Conservation (phyloP, 2,888 invertebrate genomes). For the Leucozona laternaria region DNA sequence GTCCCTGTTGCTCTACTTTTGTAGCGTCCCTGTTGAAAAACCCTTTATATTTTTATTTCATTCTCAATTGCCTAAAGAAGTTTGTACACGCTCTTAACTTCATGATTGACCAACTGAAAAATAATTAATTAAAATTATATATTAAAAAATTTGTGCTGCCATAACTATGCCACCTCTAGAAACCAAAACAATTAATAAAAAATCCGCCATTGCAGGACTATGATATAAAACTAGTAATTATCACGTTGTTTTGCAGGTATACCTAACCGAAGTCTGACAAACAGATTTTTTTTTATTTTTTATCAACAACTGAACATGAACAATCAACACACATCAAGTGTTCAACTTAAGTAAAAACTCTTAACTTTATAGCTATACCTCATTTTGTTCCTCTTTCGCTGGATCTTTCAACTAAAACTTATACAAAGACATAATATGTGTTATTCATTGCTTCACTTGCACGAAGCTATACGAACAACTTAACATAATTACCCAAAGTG, state of each 20-base stretch:
- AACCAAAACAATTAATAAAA: neutral
- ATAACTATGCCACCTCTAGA: too few relatives aligned
- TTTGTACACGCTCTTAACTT: too few relatives aligned
- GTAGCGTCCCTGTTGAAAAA: too few relatives aligned
- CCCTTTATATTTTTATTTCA: too few relatives aligned
- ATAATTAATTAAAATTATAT: too few relatives aligned
- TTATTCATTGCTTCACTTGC: neutral
- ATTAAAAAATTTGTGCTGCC: too few relatives aligned
- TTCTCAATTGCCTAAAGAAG: too few relatives aligned
- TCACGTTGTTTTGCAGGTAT: neutral
- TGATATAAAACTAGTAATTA: neutral
- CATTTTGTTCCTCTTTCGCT: constrained; percentile 18
- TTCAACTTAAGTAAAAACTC: constrained; percentile 15
- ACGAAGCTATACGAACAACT: constrained; percentile 39
- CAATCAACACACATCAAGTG: constrained; percentile 24
- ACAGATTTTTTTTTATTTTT: neutral
- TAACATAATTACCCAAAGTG: constrained; percentile 64
- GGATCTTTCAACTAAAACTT: constrained; percentile 29
- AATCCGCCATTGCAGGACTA: neutral
- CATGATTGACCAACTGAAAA: too few relatives aligned
- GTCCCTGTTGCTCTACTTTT: too few relatives aligned
- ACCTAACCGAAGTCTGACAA: neutral
- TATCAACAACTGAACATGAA: neutral
- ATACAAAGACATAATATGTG: constrained; percentile 48
- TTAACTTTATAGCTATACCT: neutral